Percentiles rank a stretch among this genome's conserved stretches.
Conservation (phyloP, 2,797 vertebrate genomes). For the Xyrichtys novacula region DNA sequence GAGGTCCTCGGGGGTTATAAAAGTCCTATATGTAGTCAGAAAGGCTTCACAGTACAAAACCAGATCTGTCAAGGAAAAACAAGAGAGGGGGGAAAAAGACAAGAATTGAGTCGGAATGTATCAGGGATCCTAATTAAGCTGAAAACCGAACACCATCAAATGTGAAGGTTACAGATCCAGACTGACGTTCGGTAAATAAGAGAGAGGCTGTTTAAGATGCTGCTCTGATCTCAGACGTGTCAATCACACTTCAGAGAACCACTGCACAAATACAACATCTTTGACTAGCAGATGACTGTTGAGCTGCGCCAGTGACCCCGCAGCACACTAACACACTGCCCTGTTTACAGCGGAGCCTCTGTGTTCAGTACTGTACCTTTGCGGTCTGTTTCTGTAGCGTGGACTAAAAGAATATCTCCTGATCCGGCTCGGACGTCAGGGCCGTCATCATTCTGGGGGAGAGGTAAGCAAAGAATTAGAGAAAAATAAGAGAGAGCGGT, state of each 20-base stretch:
- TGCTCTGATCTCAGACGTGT: slow-evolving; percentile 9
- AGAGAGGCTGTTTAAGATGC: slow-evolving; percentile 35
- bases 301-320: slow-evolving; percentile 50
- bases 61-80: slow-evolving; percentile 85
- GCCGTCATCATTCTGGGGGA: slow-evolving; percentile 92
- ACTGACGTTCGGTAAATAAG: slow-evolving; percentile 34
- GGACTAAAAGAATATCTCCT: slow-evolving; percentile 95
- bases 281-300: slow-evolving; percentile 5
- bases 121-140: slow-evolving; percentile 41
- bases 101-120: slow-evolving; percentile 40
- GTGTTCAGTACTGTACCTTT: slow-evolving; percentile 87
- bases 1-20: slow-evolving; percentile 96
- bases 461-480: slow-evolving; percentile 21
- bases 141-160: slow-evolving; percentile 41
- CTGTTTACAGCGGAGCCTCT: neutral
- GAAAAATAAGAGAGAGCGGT: slow-evolving; percentile 12
- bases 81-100: slow-evolving; percentile 18
- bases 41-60: slow-evolving; percentile 99
- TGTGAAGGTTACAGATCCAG: slow-evolving; percentile 19
- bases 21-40: slow-evolving; percentile 97
- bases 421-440: slow-evolving; percentile 98
- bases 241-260: slow-evolving; percentile 11
- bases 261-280: slow-evolving; percentile 6
- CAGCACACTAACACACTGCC: slow-evolving; percentile 38
- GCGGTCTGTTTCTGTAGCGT: slow-evolving; percentile 96